Percentiles rank a stretch among this genome's conserved stretches.
Evolutionary conservation across 2,113 vertebrate genomes (phyloP).

Genomic region (Caracal caracal): DNA sequence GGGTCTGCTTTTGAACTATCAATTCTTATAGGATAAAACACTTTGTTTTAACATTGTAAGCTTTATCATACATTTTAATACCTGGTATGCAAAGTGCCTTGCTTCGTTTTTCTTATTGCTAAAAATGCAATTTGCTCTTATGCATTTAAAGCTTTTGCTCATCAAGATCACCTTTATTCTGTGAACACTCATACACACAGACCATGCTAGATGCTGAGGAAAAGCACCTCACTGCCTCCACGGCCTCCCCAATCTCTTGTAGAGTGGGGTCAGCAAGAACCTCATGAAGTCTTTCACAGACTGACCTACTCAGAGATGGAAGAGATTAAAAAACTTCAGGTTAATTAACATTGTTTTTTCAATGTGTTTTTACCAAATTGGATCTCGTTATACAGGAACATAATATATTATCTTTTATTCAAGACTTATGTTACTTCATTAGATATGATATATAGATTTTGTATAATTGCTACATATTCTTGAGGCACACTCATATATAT

Average conservation of each 20-base stretch:
- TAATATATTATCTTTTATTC: neutral
- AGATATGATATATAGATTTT: neutral
- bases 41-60: neutral
- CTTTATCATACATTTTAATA: neutral
- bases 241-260: rapidly evolving
- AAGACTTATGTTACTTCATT: neutral
- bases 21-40: neutral
- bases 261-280: too few relatives aligned
- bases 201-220: neutral
- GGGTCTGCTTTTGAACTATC: neutral
- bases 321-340: neutral
- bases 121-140: neutral
- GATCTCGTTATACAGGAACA: neutral
- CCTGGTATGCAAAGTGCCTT: neutral
- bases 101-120: neutral
- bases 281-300: neutral
- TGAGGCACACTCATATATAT: neutral
- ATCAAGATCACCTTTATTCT: neutral
- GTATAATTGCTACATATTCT: neutral
- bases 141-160: neutral
- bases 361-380: neutral
- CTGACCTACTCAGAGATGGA: neutral
- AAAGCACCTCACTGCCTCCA: rapidly evolving
- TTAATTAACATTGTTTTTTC: neutral
- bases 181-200: neutral